Evolutionary conservation across 2,888 invertebrate species (phyloP), one percentile per base, ranked within the genome.

Genomic region (Smittia aterrima): DNA sequence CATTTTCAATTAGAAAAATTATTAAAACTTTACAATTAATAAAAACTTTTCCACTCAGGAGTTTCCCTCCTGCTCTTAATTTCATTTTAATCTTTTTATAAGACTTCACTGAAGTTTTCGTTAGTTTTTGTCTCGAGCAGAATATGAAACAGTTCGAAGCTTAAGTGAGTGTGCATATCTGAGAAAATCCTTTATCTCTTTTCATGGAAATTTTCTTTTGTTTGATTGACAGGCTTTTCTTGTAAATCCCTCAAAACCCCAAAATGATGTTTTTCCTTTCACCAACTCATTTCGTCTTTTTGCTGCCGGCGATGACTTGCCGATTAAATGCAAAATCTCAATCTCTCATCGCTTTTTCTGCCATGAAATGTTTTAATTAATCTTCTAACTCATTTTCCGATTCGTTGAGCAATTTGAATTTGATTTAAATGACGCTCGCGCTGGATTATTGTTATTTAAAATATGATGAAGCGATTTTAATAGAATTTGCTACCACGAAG

Each of bases 371-470:
- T 67, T 67, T 67, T 47, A 67, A 67, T 67, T 67, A 67, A 67
- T 67, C 67, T 67, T 47, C 24, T n/a, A 47, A 67, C 47, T 67
- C 67, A 67, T 67, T 67, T 67, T 67, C 67, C 25, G 41, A 47
- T 67, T 47, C 47, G 67, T 67, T 67, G 47, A 67, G 25, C 67
- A 67, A 25, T 67, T 67, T 67, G 13, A 67, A 67, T 24, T 47
- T 67, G 20, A 58, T 22, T 58, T 58, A 58, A 58, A 9, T 11
- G 47, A 47, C 16, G 47, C 47, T 47, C 16, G 32, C 47, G 47
- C 16, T 47, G 47, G 47, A 47, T 47, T 47, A 47, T 47, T 47
- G 16, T 47, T 47, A 47, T 47, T 47, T 47, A 47, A 47, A 47
- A 47, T 47, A 47, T 47, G 47, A 47, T 47, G 47, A 47, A 47